Evolutionary conservation across 1,140 invertebrate species (phyloP).

Genomic region (Anoplolepis gracilipes): DNA sequence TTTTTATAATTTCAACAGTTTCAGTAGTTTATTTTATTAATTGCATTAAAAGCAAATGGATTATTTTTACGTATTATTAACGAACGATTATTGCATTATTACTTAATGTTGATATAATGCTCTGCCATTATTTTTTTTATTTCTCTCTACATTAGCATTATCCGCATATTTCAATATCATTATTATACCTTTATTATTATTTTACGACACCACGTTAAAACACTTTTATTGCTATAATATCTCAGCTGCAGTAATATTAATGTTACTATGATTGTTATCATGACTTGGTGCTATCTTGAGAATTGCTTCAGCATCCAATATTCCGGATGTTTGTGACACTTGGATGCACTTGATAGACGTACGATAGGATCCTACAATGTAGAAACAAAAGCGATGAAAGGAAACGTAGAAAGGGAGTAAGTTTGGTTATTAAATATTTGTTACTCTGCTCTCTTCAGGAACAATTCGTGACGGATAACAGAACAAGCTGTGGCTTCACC

Average conservation of each 20-base stretch:
- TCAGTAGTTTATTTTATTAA: conserved; percentile 11
- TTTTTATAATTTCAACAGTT: conserved; percentile 21
- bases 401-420: conserved; percentile 77
- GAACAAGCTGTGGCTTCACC: conserved; percentile 42
- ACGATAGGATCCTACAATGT: background rate
- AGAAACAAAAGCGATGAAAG: conserved; percentile 28
- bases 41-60: background rate
- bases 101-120: conserved; percentile 3
- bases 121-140: background rate
- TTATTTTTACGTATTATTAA: conserved; percentile 18
- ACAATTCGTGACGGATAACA: conserved; percentile 25
- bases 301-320: conserved; percentile 30
- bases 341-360: conserved; percentile 29
- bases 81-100: background rate
- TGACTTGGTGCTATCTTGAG: background rate
- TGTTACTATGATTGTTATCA: conserved; percentile 18
- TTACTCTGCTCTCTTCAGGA: conserved; percentile 51
- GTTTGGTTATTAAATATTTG: conserved; percentile 81
- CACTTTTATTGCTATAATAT: conserved; percentile 33
- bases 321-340: conserved; percentile 30
- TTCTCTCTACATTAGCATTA: conserved; percentile 16
- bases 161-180: conserved; percentile 5
- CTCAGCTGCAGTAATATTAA: conserved; percentile 12
- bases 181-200: conserved; percentile 7
- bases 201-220: background rate